Evolutionary conservation across 2,797 vertebrate species (phyloP), one percentile per base, ranked within the genome.

Genomic region (Cichlasoma orientale): DNA sequence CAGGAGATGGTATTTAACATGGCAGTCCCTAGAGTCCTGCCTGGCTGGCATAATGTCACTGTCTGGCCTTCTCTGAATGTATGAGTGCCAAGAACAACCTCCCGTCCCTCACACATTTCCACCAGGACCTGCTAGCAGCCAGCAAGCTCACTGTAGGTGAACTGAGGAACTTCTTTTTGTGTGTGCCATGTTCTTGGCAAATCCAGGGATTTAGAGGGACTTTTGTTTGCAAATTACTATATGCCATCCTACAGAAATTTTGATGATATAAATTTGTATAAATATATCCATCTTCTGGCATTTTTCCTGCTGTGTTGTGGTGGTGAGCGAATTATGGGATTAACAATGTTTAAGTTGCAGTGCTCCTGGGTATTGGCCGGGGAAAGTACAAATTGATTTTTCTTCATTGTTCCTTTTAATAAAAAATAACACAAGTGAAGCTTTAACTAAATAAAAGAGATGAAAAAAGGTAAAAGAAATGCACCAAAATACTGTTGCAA

Each of bases 1-100:
- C 53, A 83, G 84, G 90, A 93, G 89, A 75, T 94, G 92, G 88
- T 93, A 94, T 95, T 94, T 94, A 95, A 88, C 90, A 80, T 82
- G 53, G 77, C 78, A 44, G 52, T 87, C 90, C 88, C 90, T 77
- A 2, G 83, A 88, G 92, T 82, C 72, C 77, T 80, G 86, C 82
- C 83, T 90, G 86, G 84, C 85, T 90, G 84, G 83, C 80, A 74
- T 90, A 94, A 94, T 95, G 93, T 93, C 93, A 93, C 82, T 91
- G 89, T 90, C 91, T 94, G 93, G 91, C 90, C 86, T 92, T 90
- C 88, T 86, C 86, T 82, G 85, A 92, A 88, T 86, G 80, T 59
- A 86, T 90, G 80, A 56, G 53, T 77, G 85, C 87, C 90, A 92
- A 90, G 94, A 92, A 89, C 85, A 87, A 82, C 83, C 73, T 83